Conservation (phyloP, 1,140 invertebrate species). For the Bombus balteatus region DNA sequence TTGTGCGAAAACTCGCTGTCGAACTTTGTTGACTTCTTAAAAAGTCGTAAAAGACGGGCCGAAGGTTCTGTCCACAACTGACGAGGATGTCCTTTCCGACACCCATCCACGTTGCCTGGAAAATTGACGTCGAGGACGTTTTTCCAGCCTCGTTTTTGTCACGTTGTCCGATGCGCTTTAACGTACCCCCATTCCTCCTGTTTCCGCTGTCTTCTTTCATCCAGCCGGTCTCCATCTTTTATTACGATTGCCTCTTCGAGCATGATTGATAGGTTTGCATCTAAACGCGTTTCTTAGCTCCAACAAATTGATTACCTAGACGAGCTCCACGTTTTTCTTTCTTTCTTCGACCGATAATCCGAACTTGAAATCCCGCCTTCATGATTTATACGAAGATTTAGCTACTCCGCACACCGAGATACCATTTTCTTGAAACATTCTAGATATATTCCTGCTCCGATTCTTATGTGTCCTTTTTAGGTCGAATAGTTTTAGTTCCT, state of each 20-base stretch:
- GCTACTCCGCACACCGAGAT: too few species aligned
- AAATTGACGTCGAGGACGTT: constrained; percentile 59
- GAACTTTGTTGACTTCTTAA: constrained; percentile 70
- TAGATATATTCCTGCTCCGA: neutral
- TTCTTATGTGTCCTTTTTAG: neutral
- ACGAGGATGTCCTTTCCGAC: constrained; percentile 52
- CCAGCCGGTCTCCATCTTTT: neutral
- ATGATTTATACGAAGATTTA: neutral
- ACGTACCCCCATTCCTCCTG: neutral
- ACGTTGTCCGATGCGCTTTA: neutral
- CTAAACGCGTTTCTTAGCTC: constrained; percentile 4
- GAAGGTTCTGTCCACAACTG: constrained; percentile 62
- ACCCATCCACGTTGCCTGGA: constrained; percentile 45
- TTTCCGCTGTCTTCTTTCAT: neutral
- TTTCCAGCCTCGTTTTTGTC: constrained; percentile 59
- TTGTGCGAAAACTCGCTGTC: constrained; percentile 67
- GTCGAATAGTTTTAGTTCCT: neutral
- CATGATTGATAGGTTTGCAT: constrained; percentile 15
- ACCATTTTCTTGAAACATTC: neutral
- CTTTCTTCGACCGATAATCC: constrained; percentile 1
- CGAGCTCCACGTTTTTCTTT: neutral
- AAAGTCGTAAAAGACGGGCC: constrained; percentile 66
- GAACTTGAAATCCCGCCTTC: neutral
- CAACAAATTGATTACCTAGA: constrained; percentile 24
- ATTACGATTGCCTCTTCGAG: constrained; percentile 22